Conservation (phyloP, 2,113 vertebrate species). For the Shinisaurus crocodilurus region DNA sequence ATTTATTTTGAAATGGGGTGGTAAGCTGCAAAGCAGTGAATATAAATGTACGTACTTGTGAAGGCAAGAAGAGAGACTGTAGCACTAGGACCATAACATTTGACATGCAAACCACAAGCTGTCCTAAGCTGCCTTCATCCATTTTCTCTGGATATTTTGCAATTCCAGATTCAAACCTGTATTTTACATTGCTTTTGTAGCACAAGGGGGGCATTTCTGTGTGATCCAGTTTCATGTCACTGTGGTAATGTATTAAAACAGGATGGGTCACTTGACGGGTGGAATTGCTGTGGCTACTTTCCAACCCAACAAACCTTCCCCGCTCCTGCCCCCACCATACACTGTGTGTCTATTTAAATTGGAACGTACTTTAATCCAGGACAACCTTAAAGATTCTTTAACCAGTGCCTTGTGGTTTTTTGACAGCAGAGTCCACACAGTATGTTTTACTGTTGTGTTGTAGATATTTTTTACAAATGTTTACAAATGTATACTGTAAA, state of each 20-base stretch:
- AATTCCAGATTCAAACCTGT: neutral
- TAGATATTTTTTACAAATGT: no score
- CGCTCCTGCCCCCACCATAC: neutral
- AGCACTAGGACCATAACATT: neutral
- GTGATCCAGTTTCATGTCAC: neutral
- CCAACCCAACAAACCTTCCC: no score
- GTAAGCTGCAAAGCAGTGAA: neutral
- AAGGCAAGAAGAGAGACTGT: neutral
- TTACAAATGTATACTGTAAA: no score
- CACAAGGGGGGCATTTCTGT: neutral
- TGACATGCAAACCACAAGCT: neutral
- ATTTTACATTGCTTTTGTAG: neutral
- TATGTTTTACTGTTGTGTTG: neutral
- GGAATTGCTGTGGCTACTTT: neutral
- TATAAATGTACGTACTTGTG: neutral
- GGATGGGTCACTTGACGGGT: neutral
- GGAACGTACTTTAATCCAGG: neutral
- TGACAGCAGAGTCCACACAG: neutral
- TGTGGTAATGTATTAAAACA: neutral
- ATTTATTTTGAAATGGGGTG: neutral
- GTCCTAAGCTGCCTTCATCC: neutral
- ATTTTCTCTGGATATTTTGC: neutral
- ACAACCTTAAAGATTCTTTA: neutral
- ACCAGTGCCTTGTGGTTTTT: constrained; percentile 10
- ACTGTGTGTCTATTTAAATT: neutral